phyloP scores from a whole-genome alignment of 2,113 vertebrate species.

The Pelmatolapia mariae region DNA sequence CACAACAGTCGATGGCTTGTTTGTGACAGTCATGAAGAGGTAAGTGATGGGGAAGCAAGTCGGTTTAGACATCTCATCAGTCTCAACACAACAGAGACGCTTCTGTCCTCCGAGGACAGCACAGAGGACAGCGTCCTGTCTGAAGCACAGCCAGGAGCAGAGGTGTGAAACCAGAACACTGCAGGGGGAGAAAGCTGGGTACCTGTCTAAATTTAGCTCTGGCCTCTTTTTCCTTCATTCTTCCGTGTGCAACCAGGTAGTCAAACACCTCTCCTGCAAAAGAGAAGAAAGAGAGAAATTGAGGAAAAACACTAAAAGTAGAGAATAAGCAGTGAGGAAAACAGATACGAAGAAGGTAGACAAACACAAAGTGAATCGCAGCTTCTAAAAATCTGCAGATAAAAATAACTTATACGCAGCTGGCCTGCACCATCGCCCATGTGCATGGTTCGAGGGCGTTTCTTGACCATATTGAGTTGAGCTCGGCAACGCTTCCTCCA shows the following conservation, averaged over 20 bases:
- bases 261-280: conserved; percentile 94
- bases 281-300: neutral
- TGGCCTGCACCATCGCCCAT: neutral
- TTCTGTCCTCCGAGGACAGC: neutral
- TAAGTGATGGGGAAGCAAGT: neutral
- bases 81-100: neutral
- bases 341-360: neutral
- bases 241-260: conserved; percentile 98
- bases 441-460: conserved; percentile 22
- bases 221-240: conserved; percentile 99
- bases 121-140: neutral
- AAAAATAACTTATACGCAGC: conserved; percentile 28
- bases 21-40: neutral
- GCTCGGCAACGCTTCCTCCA: neutral
- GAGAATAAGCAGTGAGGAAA: neutral
- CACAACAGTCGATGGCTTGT: neutral
- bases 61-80: neutral
- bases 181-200: conserved; percentile 51
- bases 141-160: conserved; percentile 7
- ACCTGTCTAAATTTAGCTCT: conserved; percentile 99
- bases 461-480: neutral
- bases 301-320: neutral
- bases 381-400: neutral
- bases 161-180: conserved; percentile 54
- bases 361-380: neutral